Evolutionary conservation across 2,888 invertebrate species (phyloP).

Genomic region (Drosophila hawaiiensis): DNA sequence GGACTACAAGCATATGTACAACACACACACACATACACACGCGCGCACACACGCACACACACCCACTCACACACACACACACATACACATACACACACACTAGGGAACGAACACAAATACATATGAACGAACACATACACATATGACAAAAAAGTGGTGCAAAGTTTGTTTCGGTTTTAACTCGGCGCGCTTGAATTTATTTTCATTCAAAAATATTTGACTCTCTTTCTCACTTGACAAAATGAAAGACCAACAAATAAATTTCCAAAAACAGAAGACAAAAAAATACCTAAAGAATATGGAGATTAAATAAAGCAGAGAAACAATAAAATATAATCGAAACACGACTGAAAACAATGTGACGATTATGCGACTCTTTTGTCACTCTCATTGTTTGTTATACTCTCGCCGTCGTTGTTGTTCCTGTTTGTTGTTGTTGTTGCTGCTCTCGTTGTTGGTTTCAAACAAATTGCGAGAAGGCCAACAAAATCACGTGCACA

Average conservation of each 20-base stretch:
- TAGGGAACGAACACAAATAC: conserved; percentile 16
- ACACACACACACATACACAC: conserved; percentile 1
- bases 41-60: not conserved
- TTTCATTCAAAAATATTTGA: conserved; percentile 50
- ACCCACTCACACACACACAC: conserved; percentile 5
- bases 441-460: conserved; percentile 11
- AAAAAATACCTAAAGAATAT: conserved; percentile 11
- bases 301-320: conserved; percentile 20
- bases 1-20: conserved; percentile 17
- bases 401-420: not conserved
- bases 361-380: conserved; percentile 45
- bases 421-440: conserved; percentile 9
- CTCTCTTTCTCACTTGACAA: conserved; percentile 26
- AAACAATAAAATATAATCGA: conserved; percentile 33
- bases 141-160: conserved; percentile 69
- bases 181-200: conserved; percentile 82
- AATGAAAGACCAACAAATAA: conserved; percentile 14
- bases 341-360: conserved; percentile 46
- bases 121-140: conserved; percentile 19
- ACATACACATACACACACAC: not conserved
- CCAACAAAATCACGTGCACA: conserved; percentile 13
- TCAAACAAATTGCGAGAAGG: conserved; percentile 19
- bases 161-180: conserved; percentile 84
- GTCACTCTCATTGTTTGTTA: conserved; percentile 9
- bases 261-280: conserved; percentile 2